Conservation (phyloP, 2,888 invertebrate species). For the Neoaliturus tenellus region DNA sequence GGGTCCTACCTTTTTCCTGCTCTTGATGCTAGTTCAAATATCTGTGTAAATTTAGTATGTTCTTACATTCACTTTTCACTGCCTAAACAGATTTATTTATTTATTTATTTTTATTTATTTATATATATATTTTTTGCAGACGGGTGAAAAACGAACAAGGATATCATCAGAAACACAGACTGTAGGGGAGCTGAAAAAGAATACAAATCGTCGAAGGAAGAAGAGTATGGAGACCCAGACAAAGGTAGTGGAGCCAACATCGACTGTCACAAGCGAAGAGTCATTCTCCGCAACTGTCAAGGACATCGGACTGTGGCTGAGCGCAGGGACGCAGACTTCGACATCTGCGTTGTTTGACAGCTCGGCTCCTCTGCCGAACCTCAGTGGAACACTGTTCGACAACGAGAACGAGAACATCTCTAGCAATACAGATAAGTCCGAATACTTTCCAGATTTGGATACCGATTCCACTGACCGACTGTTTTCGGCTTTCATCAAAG, state of each 20-base stretch:
- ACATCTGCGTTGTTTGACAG: neutral
- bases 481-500: slow-evolving; percentile 5
- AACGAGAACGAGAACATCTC: slow-evolving; percentile 5
- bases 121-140: slow-evolving; percentile 64
- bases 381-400: slow-evolving; percentile 25
- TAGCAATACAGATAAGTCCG: neutral
- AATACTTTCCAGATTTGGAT: slow-evolving; percentile 18
- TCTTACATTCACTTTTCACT: too few species aligned
- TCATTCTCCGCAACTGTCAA: neutral
- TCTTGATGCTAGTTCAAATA: too few species aligned
- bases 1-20: too few species aligned
- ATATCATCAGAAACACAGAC: slow-evolving; percentile 72
- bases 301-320: slow-evolving; percentile 69
- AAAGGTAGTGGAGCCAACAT: slow-evolving; percentile 6
- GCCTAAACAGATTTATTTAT: too few species aligned
- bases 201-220: slow-evolving; percentile 42
- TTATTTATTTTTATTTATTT: too few species aligned
- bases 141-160: slow-evolving; percentile 64
- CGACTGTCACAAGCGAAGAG: neutral
- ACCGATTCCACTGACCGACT: slow-evolving; percentile 30
- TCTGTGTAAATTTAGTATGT: too few species aligned
- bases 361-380: slow-evolving; percentile 6
- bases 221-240: slow-evolving; percentile 61
- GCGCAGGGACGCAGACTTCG: slow-evolving; percentile 61
- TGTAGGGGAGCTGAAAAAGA: slow-evolving; percentile 61